These are phyloP conservation scores for Calephelis nemesis DNA, from an alignment of 1,140 invertebrate genomes.

Conservation along the genomic window DNA sequence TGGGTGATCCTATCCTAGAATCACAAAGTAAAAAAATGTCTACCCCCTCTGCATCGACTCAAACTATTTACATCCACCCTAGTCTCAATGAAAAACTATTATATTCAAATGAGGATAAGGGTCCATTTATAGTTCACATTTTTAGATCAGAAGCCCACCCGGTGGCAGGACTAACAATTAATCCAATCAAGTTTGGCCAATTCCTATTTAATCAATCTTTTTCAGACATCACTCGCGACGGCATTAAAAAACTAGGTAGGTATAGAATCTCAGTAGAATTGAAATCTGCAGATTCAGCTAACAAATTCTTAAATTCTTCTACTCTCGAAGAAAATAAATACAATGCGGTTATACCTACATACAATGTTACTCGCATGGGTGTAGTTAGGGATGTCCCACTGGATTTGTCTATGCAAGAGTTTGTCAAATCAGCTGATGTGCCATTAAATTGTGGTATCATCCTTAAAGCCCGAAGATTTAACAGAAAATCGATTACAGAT, in stretches of 20 bases:
- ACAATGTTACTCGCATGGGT: conserved; percentile 23
- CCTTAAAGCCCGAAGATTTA: conserved; percentile 29
- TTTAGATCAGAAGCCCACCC: too few species aligned
- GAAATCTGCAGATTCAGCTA: conserved; percentile 1
- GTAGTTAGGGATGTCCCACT: conserved; percentile 27
- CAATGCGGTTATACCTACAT: too few species aligned
- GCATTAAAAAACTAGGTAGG: conserved; percentile 21
- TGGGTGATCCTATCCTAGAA: too few species aligned
- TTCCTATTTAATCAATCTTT: too few species aligned
- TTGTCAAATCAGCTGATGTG: conserved; percentile 21
- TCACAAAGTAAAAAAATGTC: too few species aligned
- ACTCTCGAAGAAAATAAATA: neutral
- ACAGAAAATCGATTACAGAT: conserved; percentile 6
- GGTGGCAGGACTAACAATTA: too few species aligned
- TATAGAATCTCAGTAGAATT: conserved; percentile 29
- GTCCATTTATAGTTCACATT: too few species aligned
- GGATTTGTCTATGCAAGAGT: conserved; percentile 26
- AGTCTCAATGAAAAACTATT: too few species aligned
- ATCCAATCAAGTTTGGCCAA: too few species aligned
- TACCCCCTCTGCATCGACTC: too few species aligned
- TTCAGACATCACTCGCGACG: neutral
- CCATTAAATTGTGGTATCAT: conserved; percentile 27
- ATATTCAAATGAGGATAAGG: too few species aligned
- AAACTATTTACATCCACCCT: too few species aligned
- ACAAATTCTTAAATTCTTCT: conserved; percentile 20